Evolutionary conservation across 2,888 invertebrate genomes (phyloP).

Genomic region (Ceramica pisi): DNA sequence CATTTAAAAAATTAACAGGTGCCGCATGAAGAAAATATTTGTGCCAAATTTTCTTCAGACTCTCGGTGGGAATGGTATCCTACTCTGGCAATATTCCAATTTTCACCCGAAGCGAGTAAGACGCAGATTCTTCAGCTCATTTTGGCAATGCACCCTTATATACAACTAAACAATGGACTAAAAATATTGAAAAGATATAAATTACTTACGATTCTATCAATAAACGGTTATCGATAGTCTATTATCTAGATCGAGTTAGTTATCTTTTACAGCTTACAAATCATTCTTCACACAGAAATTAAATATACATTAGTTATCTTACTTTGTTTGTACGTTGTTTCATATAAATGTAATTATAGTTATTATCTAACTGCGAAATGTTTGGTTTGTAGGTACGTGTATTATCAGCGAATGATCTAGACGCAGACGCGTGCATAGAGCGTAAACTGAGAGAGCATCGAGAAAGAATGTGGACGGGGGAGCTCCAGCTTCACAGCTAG

Average conservation of each 20-base stretch:
- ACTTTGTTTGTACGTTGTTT: slow-evolving; percentile 24
- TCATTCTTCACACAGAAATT: slow-evolving; percentile 24
- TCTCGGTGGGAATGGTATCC: slow-evolving; percentile 79
- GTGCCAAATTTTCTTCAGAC: slow-evolving; percentile 85
- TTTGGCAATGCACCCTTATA: slow-evolving; percentile 81
- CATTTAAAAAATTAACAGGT: slow-evolving; percentile 75
- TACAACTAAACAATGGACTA: slow-evolving; percentile 52
- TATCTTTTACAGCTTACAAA: slow-evolving; percentile 4
- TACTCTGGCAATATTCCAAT: slow-evolving; percentile 86
- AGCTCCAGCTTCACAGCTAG: slow-evolving; percentile 43
- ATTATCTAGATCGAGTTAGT: neutral
- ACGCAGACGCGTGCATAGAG: slow-evolving; percentile 48
- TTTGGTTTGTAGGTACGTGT: slow-evolving; percentile 32
- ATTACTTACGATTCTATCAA: slow-evolving; percentile 25
- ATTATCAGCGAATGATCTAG: slow-evolving; percentile 63
- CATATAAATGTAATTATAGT: slow-evolving; percentile 11
- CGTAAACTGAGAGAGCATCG: slow-evolving; percentile 51
- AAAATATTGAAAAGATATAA: slow-evolving; percentile 53
- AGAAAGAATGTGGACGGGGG: slow-evolving; percentile 56
- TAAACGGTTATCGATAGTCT: slow-evolving; percentile 15
- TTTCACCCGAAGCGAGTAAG: slow-evolving; percentile 80
- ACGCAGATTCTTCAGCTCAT: slow-evolving; percentile 81
- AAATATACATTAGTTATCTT: slow-evolving; percentile 12
- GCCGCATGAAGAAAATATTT: slow-evolving; percentile 81
- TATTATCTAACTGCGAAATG: slow-evolving; percentile 19